phyloP scores from a whole-genome alignment of 2,888 invertebrate species.

The Cepaea hortensis region DNA sequence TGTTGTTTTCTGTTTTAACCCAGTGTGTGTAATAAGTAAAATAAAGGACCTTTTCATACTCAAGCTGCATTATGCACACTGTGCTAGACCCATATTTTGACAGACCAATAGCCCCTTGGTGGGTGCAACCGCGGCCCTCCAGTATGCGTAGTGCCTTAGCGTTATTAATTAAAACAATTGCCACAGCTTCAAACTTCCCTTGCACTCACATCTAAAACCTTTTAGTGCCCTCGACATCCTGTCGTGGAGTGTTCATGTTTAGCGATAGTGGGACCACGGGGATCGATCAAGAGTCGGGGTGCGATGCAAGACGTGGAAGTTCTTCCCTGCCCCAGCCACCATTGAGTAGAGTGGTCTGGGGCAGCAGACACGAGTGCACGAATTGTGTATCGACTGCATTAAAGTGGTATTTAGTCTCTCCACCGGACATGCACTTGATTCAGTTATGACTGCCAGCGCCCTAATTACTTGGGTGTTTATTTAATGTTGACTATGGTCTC shows the following conservation, averaged over 20 bases:
- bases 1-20: no score
- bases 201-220: no score
- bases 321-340: background rate
- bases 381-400: background rate
- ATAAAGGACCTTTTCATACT: no score
- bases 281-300: conserved; percentile 31
- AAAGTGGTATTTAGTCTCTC: background rate
- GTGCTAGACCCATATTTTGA: no score
- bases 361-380: background rate
- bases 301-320: background rate
- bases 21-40: no score
- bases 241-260: background rate
- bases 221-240: background rate
- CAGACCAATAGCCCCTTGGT: no score
- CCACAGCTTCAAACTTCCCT: no score
- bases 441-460: background rate
- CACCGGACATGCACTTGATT: background rate
- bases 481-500: no score
- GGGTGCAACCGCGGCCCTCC: no score
- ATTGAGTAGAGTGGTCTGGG: background rate
- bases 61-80: no score
- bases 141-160: no score
- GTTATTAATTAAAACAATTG: no score
- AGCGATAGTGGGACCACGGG: background rate
- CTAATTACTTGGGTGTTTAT: background rate